A percentile compares a stretch with the other conserved stretches of the same genome.
phyloP scores from a whole-genome alignment of 2,797 vertebrate species.

The Mareca penelope region DNA sequence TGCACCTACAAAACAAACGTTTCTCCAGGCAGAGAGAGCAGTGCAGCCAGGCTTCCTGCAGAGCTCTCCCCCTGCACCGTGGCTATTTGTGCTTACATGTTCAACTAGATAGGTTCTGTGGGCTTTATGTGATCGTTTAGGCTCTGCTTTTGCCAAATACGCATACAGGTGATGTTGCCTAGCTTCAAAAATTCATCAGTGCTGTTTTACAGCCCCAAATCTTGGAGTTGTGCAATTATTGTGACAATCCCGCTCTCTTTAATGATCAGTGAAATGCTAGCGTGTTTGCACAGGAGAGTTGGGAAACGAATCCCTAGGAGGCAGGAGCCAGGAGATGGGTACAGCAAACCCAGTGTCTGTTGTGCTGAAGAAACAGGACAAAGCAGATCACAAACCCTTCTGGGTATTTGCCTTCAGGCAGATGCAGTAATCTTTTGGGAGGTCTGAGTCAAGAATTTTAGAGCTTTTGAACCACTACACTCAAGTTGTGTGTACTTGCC shows the following conservation, averaged over 20 bases:
- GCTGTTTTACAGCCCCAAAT: neutral
- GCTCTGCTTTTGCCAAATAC: neutral
- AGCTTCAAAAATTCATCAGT: neutral
- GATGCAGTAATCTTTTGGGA: neutral
- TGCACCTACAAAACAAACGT: neutral
- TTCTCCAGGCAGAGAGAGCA: neutral
- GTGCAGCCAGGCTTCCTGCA: neutral
- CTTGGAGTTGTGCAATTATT: accelerated
- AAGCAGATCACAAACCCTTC: neutral
- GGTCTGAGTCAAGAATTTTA: neutral
- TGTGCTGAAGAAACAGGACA: neutral
- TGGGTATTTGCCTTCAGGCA: neutral
- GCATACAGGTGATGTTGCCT: neutral
- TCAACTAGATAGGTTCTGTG: neutral
- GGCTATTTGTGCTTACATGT: accelerated
- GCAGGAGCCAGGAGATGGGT: neutral
- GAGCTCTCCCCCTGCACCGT: neutral
- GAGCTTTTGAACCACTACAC: neutral
- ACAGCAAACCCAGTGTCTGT: accelerated
- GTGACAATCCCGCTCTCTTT: neutral
- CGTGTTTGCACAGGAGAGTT: accelerated
- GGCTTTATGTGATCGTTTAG: neutral
- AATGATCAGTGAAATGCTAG: accelerated
- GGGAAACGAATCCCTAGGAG: neutral
- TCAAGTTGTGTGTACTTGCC: neutral